phyloP scores from a whole-genome alignment of 2,797 vertebrate genomes.

The Parambassis ranga region DNA sequence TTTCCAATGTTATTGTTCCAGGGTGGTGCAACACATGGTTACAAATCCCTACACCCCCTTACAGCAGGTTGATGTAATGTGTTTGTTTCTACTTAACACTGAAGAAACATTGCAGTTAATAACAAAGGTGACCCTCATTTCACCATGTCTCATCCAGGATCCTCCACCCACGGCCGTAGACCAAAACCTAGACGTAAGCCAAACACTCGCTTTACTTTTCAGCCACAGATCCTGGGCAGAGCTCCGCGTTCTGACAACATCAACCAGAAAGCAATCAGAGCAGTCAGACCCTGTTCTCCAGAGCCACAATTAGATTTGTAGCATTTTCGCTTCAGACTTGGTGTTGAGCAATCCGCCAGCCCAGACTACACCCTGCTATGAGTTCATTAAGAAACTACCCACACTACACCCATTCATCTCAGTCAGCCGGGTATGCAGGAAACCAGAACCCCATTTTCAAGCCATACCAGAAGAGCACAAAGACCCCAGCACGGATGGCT shows the following conservation, averaged over 20 bases:
- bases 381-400: conserved; percentile 66
- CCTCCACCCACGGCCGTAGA: conserved; percentile 19
- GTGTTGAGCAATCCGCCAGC: conserved; percentile 48
- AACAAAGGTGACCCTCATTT: conserved; percentile 18
- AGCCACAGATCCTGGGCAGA: conserved; percentile 52
- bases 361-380: conserved; percentile 63
- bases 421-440: conserved; percentile 57
- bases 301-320: conserved; percentile 67
- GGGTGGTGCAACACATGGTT: conserved; percentile 6
- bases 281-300: conserved; percentile 24
- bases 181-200: conserved; percentile 38
- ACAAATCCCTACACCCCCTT: not conserved
- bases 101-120: conserved; percentile 22
- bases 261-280: conserved; percentile 55
- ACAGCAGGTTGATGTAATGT: conserved; percentile 35
- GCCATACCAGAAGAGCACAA: conserved; percentile 44
- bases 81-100: conserved; percentile 39
- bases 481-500: conserved; percentile 37
- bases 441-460: conserved; percentile 60
- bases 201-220: conserved; percentile 24
- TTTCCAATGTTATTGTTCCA: not conserved
- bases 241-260: conserved; percentile 45
- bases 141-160: conserved; percentile 40
- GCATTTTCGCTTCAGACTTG: conserved; percentile 45
- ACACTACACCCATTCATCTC: conserved; percentile 64